phyloP scores from a whole-genome alignment of 2,113 vertebrate species.

The Spilogale gracilis region DNA sequence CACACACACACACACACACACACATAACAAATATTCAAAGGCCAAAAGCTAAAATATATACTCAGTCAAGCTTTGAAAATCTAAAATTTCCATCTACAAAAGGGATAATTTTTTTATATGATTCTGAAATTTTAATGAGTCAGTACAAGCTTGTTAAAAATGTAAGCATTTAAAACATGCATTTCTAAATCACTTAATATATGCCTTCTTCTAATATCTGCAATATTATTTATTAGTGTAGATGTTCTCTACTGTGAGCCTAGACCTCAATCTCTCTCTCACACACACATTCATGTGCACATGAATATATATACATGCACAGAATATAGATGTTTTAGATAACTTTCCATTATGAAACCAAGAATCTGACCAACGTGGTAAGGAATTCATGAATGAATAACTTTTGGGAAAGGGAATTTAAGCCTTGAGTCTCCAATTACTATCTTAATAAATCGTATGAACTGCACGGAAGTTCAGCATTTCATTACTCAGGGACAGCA shows the following conservation, averaged over 20 bases:
- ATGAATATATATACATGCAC: accelerated
- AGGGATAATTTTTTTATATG: not conserved
- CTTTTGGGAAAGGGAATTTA: not conserved
- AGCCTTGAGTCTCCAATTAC: not conserved
- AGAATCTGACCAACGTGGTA: not conserved
- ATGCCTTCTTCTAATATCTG: not conserved
- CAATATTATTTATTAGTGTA: not conserved
- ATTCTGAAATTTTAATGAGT: constrained; percentile 56
- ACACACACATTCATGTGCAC: accelerated
- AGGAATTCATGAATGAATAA: not conserved
- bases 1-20: not conserved
- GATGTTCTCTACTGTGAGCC: not conserved
- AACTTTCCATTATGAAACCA: constrained; percentile 39
- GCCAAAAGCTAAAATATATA: constrained; percentile 37
- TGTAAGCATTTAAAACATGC: constrained; percentile 51
- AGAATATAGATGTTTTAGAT: constrained; percentile 3
- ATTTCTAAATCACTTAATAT: constrained; percentile 52
- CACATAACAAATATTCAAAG: constrained; percentile 47
- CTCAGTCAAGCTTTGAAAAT: constrained; percentile 57
- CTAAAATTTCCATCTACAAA: constrained; percentile 59
- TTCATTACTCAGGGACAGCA: not conserved
- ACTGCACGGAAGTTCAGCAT: not conserved
- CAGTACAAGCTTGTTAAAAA: constrained; percentile 64
- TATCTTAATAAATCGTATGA: not conserved
- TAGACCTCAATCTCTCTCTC: not conserved